Percentiles rank a stretch among this genome's conserved stretches.
Conservation (phyloP, 2,888 invertebrate species). For the Thereva nobilitata region DNA sequence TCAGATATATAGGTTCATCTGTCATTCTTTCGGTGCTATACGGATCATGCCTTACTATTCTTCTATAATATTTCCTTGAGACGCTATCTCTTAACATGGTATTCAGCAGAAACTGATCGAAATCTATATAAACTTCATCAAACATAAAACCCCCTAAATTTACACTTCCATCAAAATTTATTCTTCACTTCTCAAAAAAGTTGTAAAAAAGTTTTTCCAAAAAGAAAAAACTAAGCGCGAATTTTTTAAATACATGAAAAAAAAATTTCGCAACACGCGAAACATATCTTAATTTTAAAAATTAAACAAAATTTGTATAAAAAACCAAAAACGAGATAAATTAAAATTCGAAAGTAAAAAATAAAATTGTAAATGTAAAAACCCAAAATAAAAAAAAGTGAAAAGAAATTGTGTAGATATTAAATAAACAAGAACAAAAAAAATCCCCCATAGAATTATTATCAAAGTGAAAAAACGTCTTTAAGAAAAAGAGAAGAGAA, state of each 20-base stretch:
- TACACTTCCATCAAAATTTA: too few species aligned
- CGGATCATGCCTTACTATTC: too few species aligned
- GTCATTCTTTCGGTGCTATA: too few species aligned
- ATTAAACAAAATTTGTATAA: not conserved
- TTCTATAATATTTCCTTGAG: too few species aligned
- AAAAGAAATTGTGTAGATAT: not conserved
- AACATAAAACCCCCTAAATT: too few species aligned
- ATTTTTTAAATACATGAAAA: not conserved
- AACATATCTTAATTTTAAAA: slow-evolving; percentile 27
- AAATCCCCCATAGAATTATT: too few species aligned
- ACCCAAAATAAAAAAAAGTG: not conserved
- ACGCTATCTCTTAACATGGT: too few species aligned
- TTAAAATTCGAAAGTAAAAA: slow-evolving; percentile 2
- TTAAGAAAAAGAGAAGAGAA: too few species aligned
- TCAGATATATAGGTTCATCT: too few species aligned
- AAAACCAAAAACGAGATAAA: not conserved
- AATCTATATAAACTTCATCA: not conserved
- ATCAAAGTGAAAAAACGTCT: too few species aligned
- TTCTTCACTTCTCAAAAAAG: not conserved
- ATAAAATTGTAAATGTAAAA: not conserved
- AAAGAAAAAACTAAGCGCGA: slow-evolving; percentile 5
- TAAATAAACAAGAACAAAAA: not conserved
- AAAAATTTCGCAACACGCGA: slow-evolving; percentile 19
- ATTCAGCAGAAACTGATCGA: too few species aligned
- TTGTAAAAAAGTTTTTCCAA: not conserved